Conservation (phyloP, 2,888 invertebrate species). For the Stenodema calcarata region DNA sequence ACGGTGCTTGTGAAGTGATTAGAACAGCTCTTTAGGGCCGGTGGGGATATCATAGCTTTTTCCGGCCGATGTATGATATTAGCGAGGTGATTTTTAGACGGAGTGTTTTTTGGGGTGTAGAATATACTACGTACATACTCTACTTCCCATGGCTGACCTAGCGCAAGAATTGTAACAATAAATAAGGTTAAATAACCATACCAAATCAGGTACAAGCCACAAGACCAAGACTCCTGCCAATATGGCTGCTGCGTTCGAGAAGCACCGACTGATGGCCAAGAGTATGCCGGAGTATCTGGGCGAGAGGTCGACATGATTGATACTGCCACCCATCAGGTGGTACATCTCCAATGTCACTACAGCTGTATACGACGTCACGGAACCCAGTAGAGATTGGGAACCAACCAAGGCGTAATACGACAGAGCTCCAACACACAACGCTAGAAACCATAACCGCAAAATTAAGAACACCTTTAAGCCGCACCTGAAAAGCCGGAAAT, state of each 20-base stretch:
- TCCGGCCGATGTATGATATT: no score
- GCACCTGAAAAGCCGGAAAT: no score
- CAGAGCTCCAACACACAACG: neutral
- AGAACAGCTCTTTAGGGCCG: no score
- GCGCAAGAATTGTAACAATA: no score
- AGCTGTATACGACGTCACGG: conserved; percentile 10
- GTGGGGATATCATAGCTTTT: no score
- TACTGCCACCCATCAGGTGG: neutral
- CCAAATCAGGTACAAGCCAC: neutral
- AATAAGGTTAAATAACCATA: neutral
- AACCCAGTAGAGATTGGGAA: neutral
- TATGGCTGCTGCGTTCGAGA: neutral
- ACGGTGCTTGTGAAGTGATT: no score
- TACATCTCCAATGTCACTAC: conserved; percentile 13
- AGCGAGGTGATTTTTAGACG: no score
- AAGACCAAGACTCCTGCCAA: neutral
- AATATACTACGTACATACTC: no score
- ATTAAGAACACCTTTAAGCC: no score
- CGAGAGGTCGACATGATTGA: conserved; percentile 28
- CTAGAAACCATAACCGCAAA: neutral
- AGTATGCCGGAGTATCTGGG: neutral
- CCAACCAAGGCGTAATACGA: neutral
- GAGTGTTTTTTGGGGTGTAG: no score
- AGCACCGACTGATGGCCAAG: neutral
- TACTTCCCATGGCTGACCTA: no score